Evolutionary conservation across 2,113 vertebrate genomes (phyloP).

Genomic region (Notothenia coriiceps): DNA sequence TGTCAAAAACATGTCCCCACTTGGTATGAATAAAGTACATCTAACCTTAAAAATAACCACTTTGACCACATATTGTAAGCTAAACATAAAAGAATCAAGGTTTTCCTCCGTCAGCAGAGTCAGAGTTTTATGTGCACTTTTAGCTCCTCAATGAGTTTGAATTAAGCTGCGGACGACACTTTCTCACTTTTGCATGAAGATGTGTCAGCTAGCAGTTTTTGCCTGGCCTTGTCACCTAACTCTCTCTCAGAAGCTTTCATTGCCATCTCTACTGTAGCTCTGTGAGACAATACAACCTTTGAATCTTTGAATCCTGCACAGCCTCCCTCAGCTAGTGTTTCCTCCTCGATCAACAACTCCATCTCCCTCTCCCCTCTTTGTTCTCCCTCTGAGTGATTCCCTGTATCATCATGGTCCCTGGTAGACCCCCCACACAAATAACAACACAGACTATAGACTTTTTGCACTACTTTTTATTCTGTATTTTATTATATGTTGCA

Average conservation of each 20-base stretch:
- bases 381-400: slow-evolving; percentile 11
- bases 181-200: slow-evolving; percentile 26
- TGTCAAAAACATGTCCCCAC: too few species aligned
- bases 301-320: too few species aligned
- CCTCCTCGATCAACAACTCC: slow-evolving; percentile 40
- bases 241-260: slow-evolving; percentile 1
- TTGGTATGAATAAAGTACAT: too few species aligned
- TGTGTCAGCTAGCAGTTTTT: slow-evolving; percentile 44
- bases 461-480: too few species aligned
- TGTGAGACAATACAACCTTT: too few species aligned
- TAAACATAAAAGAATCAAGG: slow-evolving; percentile 12
- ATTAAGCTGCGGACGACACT: slow-evolving; percentile 22
- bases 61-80: slow-evolving; percentile 16
- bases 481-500: too few species aligned
- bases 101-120: slow-evolving; percentile 38
- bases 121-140: slow-evolving; percentile 20
- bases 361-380: slow-evolving; percentile 33
- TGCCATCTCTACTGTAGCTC: too few species aligned
- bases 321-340: slow-evolving; percentile 40
- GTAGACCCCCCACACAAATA: too few species aligned
- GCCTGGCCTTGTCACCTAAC: slow-evolving; percentile 52
- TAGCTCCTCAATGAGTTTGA: slow-evolving; percentile 33
- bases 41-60: slow-evolving; percentile 12
- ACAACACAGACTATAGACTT: too few species aligned
- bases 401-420: too few species aligned